phyloP scores from a whole-genome alignment of 2,888 invertebrate genomes.

The Heterodera filipjevi region DNA sequence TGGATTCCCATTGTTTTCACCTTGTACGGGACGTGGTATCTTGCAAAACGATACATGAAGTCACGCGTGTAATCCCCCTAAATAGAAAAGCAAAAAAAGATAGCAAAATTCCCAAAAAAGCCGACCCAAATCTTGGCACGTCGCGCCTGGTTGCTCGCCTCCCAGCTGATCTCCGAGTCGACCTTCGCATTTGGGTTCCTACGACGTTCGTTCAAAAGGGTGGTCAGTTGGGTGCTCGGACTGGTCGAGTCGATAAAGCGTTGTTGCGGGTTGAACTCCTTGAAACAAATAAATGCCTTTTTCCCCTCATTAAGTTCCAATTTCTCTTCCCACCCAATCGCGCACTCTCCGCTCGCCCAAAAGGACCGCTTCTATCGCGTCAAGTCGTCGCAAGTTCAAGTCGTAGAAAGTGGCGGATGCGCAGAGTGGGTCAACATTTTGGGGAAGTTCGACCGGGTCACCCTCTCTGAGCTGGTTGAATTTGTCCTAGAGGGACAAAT shows the following conservation, averaged over 20 bases:
- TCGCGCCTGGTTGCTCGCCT: slow-evolving; percentile 29
- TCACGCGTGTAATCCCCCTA: slow-evolving; percentile 29
- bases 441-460: slow-evolving; percentile 20
- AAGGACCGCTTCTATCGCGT: slow-evolving; percentile 20
- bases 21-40: slow-evolving; percentile 29
- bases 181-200: slow-evolving; percentile 26
- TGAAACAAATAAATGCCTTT: neutral
- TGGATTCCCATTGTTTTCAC: neutral
- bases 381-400: slow-evolving; percentile 20
- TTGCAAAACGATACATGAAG: slow-evolving; percentile 30
- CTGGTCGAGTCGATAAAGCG: slow-evolving; percentile 19
- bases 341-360: slow-evolving; percentile 24
- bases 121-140: slow-evolving; percentile 29
- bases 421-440: slow-evolving; percentile 13
- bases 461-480: slow-evolving; percentile 28
- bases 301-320: neutral
- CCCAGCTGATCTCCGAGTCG: slow-evolving; percentile 20
- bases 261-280: slow-evolving; percentile 25
- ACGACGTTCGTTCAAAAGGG: slow-evolving; percentile 22
- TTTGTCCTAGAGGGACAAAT: slow-evolving; percentile 16
- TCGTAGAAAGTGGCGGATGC: slow-evolving; percentile 27
- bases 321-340: slow-evolving; percentile 19
- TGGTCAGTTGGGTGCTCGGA: slow-evolving; percentile 23
- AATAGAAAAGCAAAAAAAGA: neutral
- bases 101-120: neutral